Evolutionary conservation across 2,888 invertebrate genomes (phyloP).

Genomic region (Zhuqinia jingwanae): DNA sequence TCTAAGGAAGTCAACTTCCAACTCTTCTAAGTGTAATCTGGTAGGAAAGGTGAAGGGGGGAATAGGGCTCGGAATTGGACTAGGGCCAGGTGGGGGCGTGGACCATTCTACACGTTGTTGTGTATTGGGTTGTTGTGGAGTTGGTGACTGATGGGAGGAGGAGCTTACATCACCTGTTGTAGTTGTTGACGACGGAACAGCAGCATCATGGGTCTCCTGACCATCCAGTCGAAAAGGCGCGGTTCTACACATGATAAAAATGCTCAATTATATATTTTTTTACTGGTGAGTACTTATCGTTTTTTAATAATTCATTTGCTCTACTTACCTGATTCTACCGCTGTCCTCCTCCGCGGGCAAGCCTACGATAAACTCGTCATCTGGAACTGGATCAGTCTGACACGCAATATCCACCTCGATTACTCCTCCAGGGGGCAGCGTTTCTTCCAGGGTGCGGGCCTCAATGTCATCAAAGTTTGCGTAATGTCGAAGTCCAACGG

Average conservation of each 20-base stretch:
- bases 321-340: conserved; percentile 69
- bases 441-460: conserved; percentile 56
- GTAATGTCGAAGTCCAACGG: conserved; percentile 76
- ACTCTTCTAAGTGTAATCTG: conserved; percentile 77
- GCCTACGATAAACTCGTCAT: conserved; percentile 83
- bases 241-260: conserved; percentile 69
- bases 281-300: no score
- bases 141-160: conserved; percentile 56
- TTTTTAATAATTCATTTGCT: neutral
- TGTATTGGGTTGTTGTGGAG: conserved; percentile 48
- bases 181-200: conserved; percentile 38
- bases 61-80: conserved; percentile 36
- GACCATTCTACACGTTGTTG: conserved; percentile 23
- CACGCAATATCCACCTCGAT: conserved; percentile 84
- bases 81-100: conserved; percentile 40
- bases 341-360: conserved; percentile 62
- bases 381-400: conserved; percentile 91
- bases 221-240: conserved; percentile 71
- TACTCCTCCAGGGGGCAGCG: conserved; percentile 32
- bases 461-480: conserved; percentile 75
- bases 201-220: conserved; percentile 56
- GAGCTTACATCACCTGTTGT: conserved; percentile 71
- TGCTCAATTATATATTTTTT: no score
- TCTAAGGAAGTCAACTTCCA: conserved; percentile 78
- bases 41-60: conserved; percentile 76